Percentiles rank a stretch among this genome's conserved stretches.
Evolutionary conservation across 2,113 vertebrate species (phyloP).

Genomic region (Cyanistes caeruleus): DNA sequence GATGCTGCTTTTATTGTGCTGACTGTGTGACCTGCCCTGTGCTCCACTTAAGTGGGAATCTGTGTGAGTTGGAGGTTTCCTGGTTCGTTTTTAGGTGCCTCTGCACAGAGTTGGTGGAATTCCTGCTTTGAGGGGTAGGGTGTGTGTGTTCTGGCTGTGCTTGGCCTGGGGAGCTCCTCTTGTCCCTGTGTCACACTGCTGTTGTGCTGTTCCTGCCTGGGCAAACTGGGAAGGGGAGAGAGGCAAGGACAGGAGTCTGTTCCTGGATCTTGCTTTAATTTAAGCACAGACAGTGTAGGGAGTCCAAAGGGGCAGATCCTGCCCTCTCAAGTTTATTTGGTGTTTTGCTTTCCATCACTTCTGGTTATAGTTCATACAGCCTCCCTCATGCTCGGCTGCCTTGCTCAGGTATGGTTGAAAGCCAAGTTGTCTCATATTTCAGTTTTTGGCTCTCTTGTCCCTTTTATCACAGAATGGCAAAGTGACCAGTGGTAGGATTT

Average conservation of each 20-base stretch:
- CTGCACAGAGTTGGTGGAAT: neutral
- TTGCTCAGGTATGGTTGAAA: neutral
- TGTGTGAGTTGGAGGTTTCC: neutral
- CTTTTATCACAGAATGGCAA: neutral
- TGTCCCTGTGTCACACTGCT: neutral
- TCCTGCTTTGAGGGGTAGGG: neutral
- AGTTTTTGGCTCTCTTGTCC: neutral
- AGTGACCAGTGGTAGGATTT: neutral
- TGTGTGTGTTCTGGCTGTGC: neutral
- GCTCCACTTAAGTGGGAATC: neutral
- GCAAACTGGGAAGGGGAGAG: neutral
- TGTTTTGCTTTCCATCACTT: neutral
- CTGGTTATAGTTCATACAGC: neutral
- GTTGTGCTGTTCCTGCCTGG: neutral
- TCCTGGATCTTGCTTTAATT: neutral
- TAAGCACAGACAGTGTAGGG: neutral
- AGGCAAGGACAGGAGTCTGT: neutral
- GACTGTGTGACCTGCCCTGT: neutral
- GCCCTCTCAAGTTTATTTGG: neutral
- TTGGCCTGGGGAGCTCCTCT: neutral
- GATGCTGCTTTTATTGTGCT: neutral
- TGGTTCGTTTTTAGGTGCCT: neutral
- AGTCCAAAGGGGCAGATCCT: neutral
- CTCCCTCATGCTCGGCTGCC: neutral
- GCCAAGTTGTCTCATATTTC: neutral